Percentiles rank a stretch among this genome's conserved stretches.
Evolutionary conservation across 53 echinoderm and acorn worm genomes (phyloP).

Genomic region (Henricia sp.): DNA sequence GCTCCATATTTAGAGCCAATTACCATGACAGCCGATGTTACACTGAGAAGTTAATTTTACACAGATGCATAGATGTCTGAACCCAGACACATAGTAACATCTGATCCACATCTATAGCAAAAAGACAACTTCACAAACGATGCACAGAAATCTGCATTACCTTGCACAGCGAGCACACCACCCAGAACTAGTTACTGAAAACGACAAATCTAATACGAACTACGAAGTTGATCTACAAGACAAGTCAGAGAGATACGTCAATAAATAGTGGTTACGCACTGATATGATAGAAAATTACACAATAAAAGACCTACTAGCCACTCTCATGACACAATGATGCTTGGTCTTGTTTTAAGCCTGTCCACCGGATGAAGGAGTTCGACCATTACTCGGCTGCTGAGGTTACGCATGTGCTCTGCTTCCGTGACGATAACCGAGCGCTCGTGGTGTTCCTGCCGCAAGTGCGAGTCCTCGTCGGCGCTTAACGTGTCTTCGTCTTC

Average conservation of each 20-base stretch:
- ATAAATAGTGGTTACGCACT: slow-evolving; percentile 47
- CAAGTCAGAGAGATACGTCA: slow-evolving; percentile 3
- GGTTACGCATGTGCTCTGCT: slow-evolving; percentile 56
- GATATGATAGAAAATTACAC: slow-evolving; percentile 23
- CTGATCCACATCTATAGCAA: too few relatives aligned
- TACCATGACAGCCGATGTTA: too few relatives aligned
- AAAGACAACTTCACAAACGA: slow-evolving; percentile 33
- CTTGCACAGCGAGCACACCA: not conserved
- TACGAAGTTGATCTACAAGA: not conserved
- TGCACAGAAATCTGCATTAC: not conserved
- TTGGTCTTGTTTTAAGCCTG: slow-evolving; percentile 87
- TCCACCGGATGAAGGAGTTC: slow-evolving; percentile 95
- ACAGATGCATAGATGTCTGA: too few relatives aligned
- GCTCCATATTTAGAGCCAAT: too few relatives aligned
- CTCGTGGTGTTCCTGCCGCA: slow-evolving; percentile 35
- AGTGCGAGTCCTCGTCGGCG: slow-evolving; percentile 37
- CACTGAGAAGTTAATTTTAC: too few relatives aligned
- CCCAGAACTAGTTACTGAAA: slow-evolving; percentile 19
- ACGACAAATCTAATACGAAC: not conserved
- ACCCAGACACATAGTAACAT: too few relatives aligned
- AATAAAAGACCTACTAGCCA: slow-evolving; percentile 24
- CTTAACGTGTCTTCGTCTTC: slow-evolving; percentile 77
- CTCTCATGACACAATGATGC: slow-evolving; percentile 95
- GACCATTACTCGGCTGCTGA: slow-evolving; percentile 74
- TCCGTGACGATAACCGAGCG: slow-evolving; percentile 58